Base-by-base conservation (phyloP, 1,140 invertebrate species). In the Bombus confusus region DNA sequence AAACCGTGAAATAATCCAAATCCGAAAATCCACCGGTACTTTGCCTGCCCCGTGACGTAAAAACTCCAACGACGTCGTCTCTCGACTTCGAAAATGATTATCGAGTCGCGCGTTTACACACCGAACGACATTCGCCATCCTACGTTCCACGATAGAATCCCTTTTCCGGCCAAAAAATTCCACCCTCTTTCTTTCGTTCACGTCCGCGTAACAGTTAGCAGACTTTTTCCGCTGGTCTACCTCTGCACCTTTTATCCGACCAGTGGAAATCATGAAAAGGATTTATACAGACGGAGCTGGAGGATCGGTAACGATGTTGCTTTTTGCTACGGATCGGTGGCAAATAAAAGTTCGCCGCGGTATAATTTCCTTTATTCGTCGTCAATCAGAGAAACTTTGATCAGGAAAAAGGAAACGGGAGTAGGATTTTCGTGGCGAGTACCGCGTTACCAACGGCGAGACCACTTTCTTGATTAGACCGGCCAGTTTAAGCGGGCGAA, bases 401-500 rank as follows among this genome's bases (percentile, higher is more conserved):
- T 34, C 18, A 52, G 25, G 31, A 18, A 22, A 71, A 39, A 28
- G 71, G 80, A 64, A 78, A 41, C 71, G 34, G 47, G 78, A 71
- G 74, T 71, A 31, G 80, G 84, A 89, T 86, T 88, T 88, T 72
- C 84, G 31, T 66, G 68, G 77, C 34, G 47, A 82, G 76, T 83
- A 69, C 82, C 86, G 83, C 52, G 83, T 28, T 73, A 37, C 71
- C 69, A n/a, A 43, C 52, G 57, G 34, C n/a, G 71, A 86, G 87
- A 91, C 89, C 89, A 90, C 89, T 91, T 90, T 88, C 89, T 91
- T 91, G 89, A 91, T 91, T 91, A 91, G 89, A 91, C 84, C 80
- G 86, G 64, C 59, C 75, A 80, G 76, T 88, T 91, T 88, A 91
- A 91, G 39, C 66, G 83, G 73, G 31, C 47, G 75, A 88, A 68